These are phyloP conservation scores for Drosophila ezoana DNA, from an alignment of 2,888 invertebrate species.

Conservation along the genomic window DNA sequence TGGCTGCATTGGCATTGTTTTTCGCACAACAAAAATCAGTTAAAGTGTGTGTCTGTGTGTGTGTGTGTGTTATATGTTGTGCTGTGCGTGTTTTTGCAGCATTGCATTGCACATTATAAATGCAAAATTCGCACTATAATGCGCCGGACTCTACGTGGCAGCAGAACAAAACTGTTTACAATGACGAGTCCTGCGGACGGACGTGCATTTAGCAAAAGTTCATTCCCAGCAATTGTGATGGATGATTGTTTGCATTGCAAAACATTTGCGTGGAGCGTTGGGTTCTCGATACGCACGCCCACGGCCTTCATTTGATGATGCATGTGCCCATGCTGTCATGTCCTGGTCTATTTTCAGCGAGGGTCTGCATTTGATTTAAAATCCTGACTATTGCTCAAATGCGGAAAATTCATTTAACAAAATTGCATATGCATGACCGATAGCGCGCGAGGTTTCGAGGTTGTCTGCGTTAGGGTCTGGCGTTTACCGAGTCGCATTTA, in stretches of 20 bases:
- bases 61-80: constrained; percentile 19
- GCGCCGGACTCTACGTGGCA: constrained; percentile 38
- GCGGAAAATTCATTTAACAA: constrained; percentile 65
- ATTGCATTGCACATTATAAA: constrained; percentile 67
- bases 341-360: background rate
- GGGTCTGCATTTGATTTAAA: constrained; percentile 37
- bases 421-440: constrained; percentile 58
- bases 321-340: constrained; percentile 1
- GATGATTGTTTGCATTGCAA: constrained; percentile 74
- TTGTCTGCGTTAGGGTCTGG: background rate
- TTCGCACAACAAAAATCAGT: constrained; percentile 58
- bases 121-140: constrained; percentile 80
- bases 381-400: constrained; percentile 44
- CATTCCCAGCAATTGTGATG: constrained; percentile 70
- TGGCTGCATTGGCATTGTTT: constrained; percentile 38
- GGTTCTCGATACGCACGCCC: background rate
- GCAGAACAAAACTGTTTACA: constrained; percentile 57
- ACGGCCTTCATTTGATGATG: no score
- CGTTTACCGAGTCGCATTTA: constrained; percentile 20
- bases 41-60: constrained; percentile 16
- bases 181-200: constrained; percentile 38
- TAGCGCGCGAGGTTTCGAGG: background rate
- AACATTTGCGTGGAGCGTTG: constrained; percentile 59
- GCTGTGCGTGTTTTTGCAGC: constrained; percentile 22
- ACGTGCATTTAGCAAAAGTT: constrained; percentile 41